Conservation (phyloP, 2,113 vertebrate genomes). For the Orientallactaga bullata region DNA sequence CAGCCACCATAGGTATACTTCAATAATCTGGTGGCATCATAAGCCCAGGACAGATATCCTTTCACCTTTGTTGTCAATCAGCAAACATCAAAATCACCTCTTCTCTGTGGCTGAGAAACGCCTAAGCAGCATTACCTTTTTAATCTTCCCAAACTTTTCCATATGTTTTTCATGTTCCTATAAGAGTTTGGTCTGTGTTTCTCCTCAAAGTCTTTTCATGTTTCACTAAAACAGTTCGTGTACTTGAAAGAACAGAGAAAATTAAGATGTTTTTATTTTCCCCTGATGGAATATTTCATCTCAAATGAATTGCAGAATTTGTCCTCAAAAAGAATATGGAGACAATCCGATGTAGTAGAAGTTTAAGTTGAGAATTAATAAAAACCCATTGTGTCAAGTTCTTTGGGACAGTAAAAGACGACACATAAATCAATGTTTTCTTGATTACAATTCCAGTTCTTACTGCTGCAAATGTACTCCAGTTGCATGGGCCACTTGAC, state of each 20-base stretch:
- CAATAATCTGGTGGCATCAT: not conserved
- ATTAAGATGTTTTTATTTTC: not conserved
- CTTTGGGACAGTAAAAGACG: not conserved
- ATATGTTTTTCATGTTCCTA: not conserved
- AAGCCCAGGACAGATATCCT: rapidly evolving
- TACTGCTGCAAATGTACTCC: no score
- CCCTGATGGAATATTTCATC: not conserved
- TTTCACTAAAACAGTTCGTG: not conserved
- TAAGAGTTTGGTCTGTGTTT: not conserved
- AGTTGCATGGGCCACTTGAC: no score
- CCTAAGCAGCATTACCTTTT: not conserved
- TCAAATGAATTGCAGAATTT: not conserved
- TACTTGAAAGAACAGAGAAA: not conserved
- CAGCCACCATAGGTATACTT: no score
- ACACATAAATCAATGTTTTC: not conserved
- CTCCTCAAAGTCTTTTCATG: not conserved
- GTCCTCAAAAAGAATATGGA: not conserved
- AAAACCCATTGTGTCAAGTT: not conserved
- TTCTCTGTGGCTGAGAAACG: not conserved
- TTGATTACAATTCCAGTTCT: not conserved
- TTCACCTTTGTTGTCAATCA: not conserved
- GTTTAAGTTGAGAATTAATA: not conserved
- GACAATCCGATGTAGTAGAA: not conserved
- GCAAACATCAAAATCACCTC: not conserved
- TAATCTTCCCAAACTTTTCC: not conserved